Evolutionary conservation across 2,797 vertebrate genomes (phyloP).

Genomic region (Eulemur mongoz): DNA sequence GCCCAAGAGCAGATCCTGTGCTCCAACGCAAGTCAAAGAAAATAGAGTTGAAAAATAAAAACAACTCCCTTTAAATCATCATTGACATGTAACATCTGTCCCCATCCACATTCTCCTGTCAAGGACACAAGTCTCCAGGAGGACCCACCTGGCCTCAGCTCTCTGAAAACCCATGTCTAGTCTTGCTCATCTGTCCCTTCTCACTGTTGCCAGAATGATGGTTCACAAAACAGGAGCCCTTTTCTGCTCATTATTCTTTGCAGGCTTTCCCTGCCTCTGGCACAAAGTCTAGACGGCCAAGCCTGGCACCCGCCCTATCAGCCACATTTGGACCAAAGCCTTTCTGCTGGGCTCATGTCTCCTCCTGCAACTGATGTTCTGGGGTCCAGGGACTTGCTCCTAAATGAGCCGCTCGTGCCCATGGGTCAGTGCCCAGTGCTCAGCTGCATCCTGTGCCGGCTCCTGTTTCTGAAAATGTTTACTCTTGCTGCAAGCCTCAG

Average conservation of each 20-base stretch:
- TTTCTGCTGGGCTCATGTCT: background rate
- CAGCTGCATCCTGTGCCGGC: background rate
- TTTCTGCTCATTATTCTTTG: background rate
- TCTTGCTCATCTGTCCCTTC: background rate
- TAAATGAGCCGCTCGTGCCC: background rate
- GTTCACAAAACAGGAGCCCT: background rate
- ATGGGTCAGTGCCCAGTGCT: rapidly evolving
- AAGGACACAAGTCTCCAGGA: background rate
- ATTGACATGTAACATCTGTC: background rate
- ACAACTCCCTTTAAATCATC: background rate
- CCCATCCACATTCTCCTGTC: background rate
- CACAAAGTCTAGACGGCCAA: background rate
- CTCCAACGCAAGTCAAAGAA: background rate
- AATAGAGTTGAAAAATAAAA: background rate
- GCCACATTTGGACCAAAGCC: background rate
- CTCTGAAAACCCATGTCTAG: background rate
- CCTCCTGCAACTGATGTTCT: background rate
- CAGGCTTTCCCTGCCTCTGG: background rate
- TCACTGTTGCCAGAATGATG: background rate
- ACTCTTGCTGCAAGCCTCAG: background rate
- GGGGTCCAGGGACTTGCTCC: background rate
- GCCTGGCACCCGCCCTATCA: background rate
- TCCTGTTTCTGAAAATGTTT: background rate
- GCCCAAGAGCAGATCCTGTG: background rate
- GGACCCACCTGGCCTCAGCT: background rate